Percentiles rank a stretch among this genome's conserved stretches.
phyloP scores from a whole-genome alignment of 2,113 vertebrate species.

The Rhinichthys klamathensis region DNA sequence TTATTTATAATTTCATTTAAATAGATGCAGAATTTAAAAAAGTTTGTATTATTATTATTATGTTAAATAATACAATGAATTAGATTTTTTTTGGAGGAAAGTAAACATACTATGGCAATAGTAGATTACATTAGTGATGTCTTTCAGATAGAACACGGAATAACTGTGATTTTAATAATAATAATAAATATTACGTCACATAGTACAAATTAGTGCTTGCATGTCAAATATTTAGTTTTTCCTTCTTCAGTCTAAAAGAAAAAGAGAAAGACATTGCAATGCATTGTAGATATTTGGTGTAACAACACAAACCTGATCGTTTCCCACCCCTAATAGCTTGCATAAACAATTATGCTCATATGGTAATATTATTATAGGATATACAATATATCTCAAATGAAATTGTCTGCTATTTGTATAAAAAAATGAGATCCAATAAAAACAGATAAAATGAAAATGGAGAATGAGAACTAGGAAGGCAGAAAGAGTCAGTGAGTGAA shows the following conservation, averaged over 20 bases:
- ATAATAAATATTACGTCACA: neutral
- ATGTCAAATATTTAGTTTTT: too few relatives aligned
- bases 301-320: neutral
- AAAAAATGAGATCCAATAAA: neutral
- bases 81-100: neutral
- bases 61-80: neutral
- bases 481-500: conserved; percentile 33
- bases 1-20: too few relatives aligned
- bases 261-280: too few relatives aligned
- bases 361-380: neutral
- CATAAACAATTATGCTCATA: neutral
- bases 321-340: conserved; percentile 8
- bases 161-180: neutral
- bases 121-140: neutral
- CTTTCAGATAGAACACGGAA: neutral
- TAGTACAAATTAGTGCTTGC: too few relatives aligned
- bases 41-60: neutral
- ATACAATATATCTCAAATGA: neutral
- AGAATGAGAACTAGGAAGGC: conserved; percentile 40
- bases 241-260: too few relatives aligned
- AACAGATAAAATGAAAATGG: conserved; percentile 29
- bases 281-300: neutral
- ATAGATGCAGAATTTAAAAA: too few relatives aligned
- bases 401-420: neutral
- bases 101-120: neutral